Base-by-base conservation (phyloP, 2,113 vertebrate species). In the Sturnira hondurensis region DNA sequence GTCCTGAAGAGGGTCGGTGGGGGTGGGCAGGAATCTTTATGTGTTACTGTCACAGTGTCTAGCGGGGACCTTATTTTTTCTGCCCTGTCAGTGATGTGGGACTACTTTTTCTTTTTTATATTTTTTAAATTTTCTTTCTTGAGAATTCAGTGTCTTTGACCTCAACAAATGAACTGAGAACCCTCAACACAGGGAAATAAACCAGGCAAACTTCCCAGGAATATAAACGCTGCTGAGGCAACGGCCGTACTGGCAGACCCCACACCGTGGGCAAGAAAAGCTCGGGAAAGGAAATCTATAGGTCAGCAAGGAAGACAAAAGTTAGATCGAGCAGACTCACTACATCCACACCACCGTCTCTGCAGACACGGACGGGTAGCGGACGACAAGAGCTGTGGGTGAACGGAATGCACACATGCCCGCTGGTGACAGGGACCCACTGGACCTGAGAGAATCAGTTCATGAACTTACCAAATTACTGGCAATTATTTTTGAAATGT, bases 381-480 rank as follows among this genome's bases (percentile, higher is more conserved):
- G 93, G 89, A 95, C 86, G 17, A 92, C 47, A 96, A 96, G 45
- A 77, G 83, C 86, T 94, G 96, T 2, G 11, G 71, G 71, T 80
- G 77, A 85, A 84, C 9, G n/a, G 84, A 93, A 76, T 65, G 58
- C 43, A 36, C 17, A 65, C 86, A 67, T 33, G 83, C 86, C 84
- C 63, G 65, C 89, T n/a, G 80, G 77, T 0, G 33, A 45, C 50
- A 74, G n/a, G 77, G 96, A 89, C 52, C 77, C 76, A 92, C 22
- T 1, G 22, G 76, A 88, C 58, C 47, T 50, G 45, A 76, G 88
- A 88, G 88, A 90, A 93, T 93, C 73, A 97, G 80, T 91, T 97
- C 97, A 96, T 80, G 96, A 97, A 93, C 93, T 97, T 95, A 61
- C 31, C 82, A 83, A 94, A 96, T 93, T 65, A 87, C 92, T 80